Evolutionary conservation across 2,888 invertebrate genomes (phyloP).

Genomic region (Tetanocera ferruginea): DNA sequence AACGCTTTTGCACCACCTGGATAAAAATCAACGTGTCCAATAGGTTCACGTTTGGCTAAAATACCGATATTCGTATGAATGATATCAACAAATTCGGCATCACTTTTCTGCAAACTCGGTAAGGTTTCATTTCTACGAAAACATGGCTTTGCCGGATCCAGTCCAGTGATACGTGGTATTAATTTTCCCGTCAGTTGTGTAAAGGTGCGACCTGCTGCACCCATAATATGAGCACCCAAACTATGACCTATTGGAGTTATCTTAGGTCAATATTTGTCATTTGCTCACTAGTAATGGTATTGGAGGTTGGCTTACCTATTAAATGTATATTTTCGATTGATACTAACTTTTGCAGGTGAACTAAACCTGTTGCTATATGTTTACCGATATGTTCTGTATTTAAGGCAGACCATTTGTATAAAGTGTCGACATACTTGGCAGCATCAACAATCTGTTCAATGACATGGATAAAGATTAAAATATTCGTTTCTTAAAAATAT

Average conservation of each 20-base stretch:
- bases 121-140: conserved; percentile 59
- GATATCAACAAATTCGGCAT: conserved; percentile 64
- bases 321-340: conserved; percentile 62
- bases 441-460: conserved; percentile 61
- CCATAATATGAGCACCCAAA: conserved; percentile 67
- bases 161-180: conserved; percentile 64
- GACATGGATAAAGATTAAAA: background rate
- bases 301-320: conserved; percentile 51
- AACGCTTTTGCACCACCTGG: conserved; percentile 61
- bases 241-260: conserved; percentile 59
- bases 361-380: conserved; percentile 57
- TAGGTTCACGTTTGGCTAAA: conserved; percentile 60
- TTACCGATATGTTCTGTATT: conserved; percentile 66
- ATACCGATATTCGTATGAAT: conserved; percentile 65
- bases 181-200: conserved; percentile 55
- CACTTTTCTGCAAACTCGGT: conserved; percentile 59
- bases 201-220: conserved; percentile 63
- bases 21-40: conserved; percentile 67
- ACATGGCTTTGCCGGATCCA: conserved; percentile 68
- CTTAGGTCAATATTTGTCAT: background rate
- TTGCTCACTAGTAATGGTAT: background rate
- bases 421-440: conserved; percentile 61
- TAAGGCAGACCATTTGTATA: conserved; percentile 66
- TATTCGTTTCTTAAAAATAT: background rate
- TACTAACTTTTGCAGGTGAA: conserved; percentile 54